A percentile compares a stretch with the other conserved stretches of the same genome.
Evolutionary conservation across 2,113 vertebrate genomes (phyloP).

Genomic region (Recurvirostra avosetta): DNA sequence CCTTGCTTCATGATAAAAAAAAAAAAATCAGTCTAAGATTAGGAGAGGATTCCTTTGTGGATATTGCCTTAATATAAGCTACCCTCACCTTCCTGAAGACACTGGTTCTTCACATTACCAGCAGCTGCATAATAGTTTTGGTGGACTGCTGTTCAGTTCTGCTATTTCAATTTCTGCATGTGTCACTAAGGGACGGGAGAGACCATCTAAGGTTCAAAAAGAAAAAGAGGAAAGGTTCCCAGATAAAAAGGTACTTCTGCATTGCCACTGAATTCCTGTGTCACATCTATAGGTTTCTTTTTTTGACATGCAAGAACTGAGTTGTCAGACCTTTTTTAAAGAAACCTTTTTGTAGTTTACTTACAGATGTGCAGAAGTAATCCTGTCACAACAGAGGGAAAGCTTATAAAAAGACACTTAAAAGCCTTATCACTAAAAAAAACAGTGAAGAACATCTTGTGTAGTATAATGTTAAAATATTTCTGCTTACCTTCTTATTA

Average conservation of each 20-base stretch:
- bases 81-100: neutral
- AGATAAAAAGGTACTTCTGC: neutral
- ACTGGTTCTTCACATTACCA: neutral
- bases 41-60: neutral
- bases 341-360: neutral
- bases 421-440: conserved; percentile 53
- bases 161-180: neutral
- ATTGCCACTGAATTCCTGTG: neutral
- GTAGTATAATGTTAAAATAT: conserved; percentile 56
- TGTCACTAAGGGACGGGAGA: neutral
- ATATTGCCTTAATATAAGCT: neutral
- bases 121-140: neutral
- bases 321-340: neutral
- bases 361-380: conserved; percentile 58
- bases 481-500: conserved; percentile 38
- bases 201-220: neutral
- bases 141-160: neutral
- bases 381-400: conserved; percentile 57
- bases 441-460: conserved; percentile 26
- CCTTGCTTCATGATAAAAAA: neutral
- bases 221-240: neutral
- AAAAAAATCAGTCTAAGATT: neutral
- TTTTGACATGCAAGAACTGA: neutral
- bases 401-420: conserved; percentile 52
- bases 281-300: neutral